Evolutionary conservation across 2,113 vertebrate genomes (phyloP).

Genomic region (Callocephalon fimbriatum): DNA sequence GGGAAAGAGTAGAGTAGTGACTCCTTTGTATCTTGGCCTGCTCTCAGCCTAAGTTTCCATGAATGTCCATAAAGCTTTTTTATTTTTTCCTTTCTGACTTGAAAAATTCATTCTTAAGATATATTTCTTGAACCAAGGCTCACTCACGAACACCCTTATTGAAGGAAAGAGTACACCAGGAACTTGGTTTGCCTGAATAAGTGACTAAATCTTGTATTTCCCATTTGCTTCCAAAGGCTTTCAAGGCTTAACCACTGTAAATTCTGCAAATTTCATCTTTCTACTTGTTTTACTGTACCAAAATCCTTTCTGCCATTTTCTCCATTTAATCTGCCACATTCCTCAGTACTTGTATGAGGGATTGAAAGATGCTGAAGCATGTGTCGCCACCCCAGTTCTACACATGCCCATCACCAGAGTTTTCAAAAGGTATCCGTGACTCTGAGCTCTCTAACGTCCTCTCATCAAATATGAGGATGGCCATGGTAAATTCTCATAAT

Average conservation of each 20-base stretch:
- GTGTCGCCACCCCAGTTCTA: neutral
- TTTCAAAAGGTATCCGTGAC: neutral
- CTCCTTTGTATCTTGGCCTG: neutral
- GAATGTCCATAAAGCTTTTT: neutral
- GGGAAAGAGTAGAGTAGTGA: neutral
- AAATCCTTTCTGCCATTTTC: neutral
- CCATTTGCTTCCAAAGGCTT: neutral
- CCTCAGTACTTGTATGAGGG: neutral
- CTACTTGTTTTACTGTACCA: neutral
- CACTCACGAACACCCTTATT: neutral
- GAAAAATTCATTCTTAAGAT: neutral
- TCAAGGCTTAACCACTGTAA: neutral
- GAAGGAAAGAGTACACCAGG: neutral
- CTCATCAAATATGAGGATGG: neutral
- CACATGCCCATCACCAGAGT: fast-evolving
- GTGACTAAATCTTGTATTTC: neutral
- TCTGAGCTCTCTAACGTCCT: neutral
- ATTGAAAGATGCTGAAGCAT: neutral
- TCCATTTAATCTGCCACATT: neutral
- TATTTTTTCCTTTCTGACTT: neutral
- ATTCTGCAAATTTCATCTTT: neutral
- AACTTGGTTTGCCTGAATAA: neutral
- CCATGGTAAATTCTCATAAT: neutral
- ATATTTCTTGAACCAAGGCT: neutral
- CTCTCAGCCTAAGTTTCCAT: neutral